Evolutionary conservation across 2,113 vertebrate genomes (phyloP), one percentile per base, ranked within the genome.

Genomic region (Clarias magur): DNA sequence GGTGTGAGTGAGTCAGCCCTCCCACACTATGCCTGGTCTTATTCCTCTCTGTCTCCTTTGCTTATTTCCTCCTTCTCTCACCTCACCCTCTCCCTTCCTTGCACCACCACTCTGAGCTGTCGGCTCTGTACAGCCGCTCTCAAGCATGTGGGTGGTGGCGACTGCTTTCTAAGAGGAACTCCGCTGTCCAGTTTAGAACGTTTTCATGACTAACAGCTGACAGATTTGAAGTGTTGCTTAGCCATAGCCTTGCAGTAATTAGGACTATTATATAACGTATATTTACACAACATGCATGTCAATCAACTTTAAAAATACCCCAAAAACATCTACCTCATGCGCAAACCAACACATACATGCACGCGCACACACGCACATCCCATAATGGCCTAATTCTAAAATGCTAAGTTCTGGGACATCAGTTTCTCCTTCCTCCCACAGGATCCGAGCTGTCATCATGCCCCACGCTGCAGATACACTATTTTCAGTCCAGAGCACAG

Each of bases 1-100:
- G 19, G 75, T 53, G 67, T 86, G 84, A 91, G 59, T 88, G 86
- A 91, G 70, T 88, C 89, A 90, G 86, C 73, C 85, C 87, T 85
- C 89, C 89, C 73, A 90, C 89, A 88, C 67, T 76, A 62, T 84
- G 80, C 80, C 76, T 90, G 81, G 85, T 65, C 56, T 59, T 75
- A 27, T 78, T 65, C 73, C 75, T 88, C 84, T 70, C 30, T 62
- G 87, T 76, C 63, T 80, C 38, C 75, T 42, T 70, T 86, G 59
- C 79, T 87, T 67, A 72, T 87, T 82, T 75, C 86, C 80, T 75
- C 59, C 42, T 72, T 21, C 56, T 72, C 85, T 82, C 85, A 60
- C 67, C 56, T 80, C 67, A 60, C 48, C 79, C 53, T 81, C 80
- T n/a, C 67, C 30, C 34, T 75, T 75, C 72, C 62, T 75, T 83